These are phyloP conservation scores for Pinna nobilis DNA, from an alignment of 1,140 invertebrate species.

Conservation along the genomic window DNA sequence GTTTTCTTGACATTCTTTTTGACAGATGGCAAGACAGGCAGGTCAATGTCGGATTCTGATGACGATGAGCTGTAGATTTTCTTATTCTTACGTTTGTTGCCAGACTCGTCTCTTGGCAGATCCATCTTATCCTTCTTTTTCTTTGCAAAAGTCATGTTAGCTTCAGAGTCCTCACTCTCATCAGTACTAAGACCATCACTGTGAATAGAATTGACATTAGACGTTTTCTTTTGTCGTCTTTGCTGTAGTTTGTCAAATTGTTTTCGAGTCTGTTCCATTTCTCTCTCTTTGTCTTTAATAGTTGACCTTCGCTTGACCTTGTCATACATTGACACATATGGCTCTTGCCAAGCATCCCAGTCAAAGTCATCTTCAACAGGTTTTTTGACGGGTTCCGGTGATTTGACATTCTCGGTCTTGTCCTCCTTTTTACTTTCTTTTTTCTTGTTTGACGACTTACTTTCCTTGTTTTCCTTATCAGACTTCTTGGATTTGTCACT, in stretches of 20 bases:
- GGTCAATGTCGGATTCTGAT: constrained; percentile 1
- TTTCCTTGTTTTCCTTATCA: constrained; percentile 47
- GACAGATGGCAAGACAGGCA: not conserved
- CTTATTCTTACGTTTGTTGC: constrained; percentile 13
- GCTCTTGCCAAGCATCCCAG: constrained; percentile 41
- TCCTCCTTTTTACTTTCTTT: constrained; percentile 47
- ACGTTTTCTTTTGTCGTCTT: constrained; percentile 74
- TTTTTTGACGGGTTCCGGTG: constrained; percentile 57
- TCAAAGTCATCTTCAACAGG: constrained; percentile 75
- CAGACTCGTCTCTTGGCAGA: not conserved
- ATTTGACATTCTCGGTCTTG: constrained; percentile 32
- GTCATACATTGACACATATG: constrained; percentile 98
- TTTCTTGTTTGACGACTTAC: constrained; percentile 30
- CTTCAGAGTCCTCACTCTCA: not conserved
- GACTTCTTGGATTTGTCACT: constrained; percentile 43
- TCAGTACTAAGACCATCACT: constrained; percentile 47
- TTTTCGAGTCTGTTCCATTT: constrained; percentile 90
- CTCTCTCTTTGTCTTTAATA: constrained; percentile 78
- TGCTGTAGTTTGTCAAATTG: constrained; percentile 89
- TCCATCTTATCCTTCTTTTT: constrained; percentile 58
- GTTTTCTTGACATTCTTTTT: constrained; percentile 20
- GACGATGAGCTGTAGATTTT: constrained; percentile 22
- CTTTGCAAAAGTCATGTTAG: constrained; percentile 31
- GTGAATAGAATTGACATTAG: constrained; percentile 14
- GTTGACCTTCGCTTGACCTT: constrained; percentile 96